Evolutionary conservation across 64 coral and sea anemone genomes (phyloP).

Genomic region (Pocillopora verrucosa): DNA sequence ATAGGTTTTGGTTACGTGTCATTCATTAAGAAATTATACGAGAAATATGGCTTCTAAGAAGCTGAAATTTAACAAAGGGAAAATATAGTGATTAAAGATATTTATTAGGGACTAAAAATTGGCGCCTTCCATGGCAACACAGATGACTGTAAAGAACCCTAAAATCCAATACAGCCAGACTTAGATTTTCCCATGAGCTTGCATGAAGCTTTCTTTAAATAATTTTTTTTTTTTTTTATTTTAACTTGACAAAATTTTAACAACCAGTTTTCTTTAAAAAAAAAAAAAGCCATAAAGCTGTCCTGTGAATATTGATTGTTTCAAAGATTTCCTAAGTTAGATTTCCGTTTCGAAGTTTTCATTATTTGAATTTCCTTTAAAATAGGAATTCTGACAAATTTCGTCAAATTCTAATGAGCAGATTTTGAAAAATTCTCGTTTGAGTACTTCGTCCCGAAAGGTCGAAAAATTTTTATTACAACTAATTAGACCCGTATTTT

Average conservation of each 20-base stretch:
- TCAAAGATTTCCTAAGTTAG: background rate
- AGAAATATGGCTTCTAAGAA: background rate
- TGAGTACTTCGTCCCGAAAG: background rate
- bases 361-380: background rate
- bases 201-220: background rate
- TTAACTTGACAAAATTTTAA: no score
- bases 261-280: no score
- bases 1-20: background rate
- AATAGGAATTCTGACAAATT: background rate
- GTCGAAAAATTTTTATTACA: background rate
- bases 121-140: background rate
- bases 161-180: background rate
- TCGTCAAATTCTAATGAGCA: background rate
- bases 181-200: background rate
- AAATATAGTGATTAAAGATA: background rate
- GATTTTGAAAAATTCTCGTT: constrained; percentile 3
- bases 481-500: background rate
- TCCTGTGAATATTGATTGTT: background rate
- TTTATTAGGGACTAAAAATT: background rate
- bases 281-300: background rate
- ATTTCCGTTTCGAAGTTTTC: background rate
- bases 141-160: background rate
- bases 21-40: background rate
- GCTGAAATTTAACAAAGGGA: background rate
- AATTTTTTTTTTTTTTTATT: background rate